phyloP scores from a whole-genome alignment of 2,888 invertebrate genomes.

The Iselma pallidipennis region DNA sequence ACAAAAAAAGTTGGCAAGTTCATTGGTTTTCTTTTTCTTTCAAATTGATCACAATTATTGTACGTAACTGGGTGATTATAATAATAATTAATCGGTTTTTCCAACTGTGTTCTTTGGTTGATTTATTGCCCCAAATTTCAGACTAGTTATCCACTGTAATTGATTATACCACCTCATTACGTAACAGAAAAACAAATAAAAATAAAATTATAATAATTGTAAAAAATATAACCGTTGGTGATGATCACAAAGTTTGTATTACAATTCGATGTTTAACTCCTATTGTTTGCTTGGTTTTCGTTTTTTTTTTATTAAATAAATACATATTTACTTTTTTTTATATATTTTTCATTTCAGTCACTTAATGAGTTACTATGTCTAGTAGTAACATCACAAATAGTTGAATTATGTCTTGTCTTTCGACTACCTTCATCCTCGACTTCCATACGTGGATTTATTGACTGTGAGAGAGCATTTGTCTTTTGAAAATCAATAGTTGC shows the following conservation, averaged over 20 bases:
- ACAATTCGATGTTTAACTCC: conserved; percentile 31
- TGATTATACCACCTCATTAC: conserved; percentile 1
- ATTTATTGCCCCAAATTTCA: conserved; percentile 6
- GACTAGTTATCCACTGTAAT: neutral
- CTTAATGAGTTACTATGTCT: conserved; percentile 66
- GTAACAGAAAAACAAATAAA: neutral
- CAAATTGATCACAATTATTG: conserved; percentile 22
- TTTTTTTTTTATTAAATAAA: no score
- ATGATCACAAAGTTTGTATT: conserved; percentile 26
- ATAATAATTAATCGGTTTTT: neutral
- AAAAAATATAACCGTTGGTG: conserved; percentile 26
- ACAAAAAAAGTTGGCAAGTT: conserved; percentile 32
- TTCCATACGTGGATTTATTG: conserved; percentile 72
- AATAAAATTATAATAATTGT: conserved; percentile 21
- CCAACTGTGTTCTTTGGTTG: neutral
- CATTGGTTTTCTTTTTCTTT: conserved; percentile 15
- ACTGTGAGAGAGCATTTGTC: conserved; percentile 85
- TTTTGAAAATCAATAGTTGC: conserved; percentile 94
- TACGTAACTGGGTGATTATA: conserved; percentile 32
- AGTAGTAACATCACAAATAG: conserved; percentile 63
- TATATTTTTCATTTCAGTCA: conserved; percentile 55
- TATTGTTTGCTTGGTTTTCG: no score
- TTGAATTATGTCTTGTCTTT: conserved; percentile 82
- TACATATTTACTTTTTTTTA: conserved; percentile 10
- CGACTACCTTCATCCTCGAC: conserved; percentile 76